Evolutionary conservation across 2,113 vertebrate species (phyloP).

Genomic region (Thamnaconus septentrionalis): DNA sequence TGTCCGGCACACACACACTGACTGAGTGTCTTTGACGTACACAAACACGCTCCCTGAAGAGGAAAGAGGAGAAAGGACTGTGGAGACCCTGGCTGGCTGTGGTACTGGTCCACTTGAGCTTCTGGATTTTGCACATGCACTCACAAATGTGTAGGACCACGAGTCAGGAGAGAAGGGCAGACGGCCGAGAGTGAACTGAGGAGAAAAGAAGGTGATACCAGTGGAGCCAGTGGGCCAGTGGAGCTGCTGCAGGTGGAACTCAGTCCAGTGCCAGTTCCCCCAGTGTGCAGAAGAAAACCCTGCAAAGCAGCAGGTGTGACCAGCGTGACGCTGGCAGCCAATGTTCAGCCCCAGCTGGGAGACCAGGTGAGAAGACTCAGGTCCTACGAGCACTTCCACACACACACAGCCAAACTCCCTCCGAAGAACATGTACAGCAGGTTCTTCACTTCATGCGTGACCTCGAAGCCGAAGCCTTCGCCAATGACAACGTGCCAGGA

Average conservation of each 20-base stretch:
- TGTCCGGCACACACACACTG: conserved; percentile 67
- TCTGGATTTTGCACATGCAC: conserved; percentile 19
- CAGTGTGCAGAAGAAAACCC: conserved; percentile 13
- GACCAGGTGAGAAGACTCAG: conserved; percentile 28
- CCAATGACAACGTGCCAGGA: conserved; percentile 98
- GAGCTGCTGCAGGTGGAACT: too few relatives aligned
- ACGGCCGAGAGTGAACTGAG: conserved; percentile 13
- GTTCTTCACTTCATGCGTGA: conserved; percentile 96
- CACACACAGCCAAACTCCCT: conserved; percentile 91
- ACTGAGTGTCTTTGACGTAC: neutral
- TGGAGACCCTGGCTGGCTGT: conserved; percentile 66
- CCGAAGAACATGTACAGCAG: conserved; percentile 98
- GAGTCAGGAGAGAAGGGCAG: conserved; percentile 2
- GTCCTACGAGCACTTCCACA: conserved; percentile 97
- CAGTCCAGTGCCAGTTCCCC: neutral
- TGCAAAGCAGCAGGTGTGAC: conserved; percentile 18
- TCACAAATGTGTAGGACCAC: conserved; percentile 19
- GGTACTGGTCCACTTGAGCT: conserved; percentile 36
- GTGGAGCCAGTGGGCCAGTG: neutral
- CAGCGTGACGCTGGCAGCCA: conserved; percentile 39
- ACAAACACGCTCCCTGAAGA: conserved; percentile 60
- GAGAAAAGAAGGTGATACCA: conserved; percentile 29
- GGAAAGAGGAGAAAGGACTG: conserved; percentile 60
- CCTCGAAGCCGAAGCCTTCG: conserved; percentile 94
- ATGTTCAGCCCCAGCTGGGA: conserved; percentile 25